Conservation (phyloP, 2,888 invertebrate genomes). For the Biston stratarius region DNA sequence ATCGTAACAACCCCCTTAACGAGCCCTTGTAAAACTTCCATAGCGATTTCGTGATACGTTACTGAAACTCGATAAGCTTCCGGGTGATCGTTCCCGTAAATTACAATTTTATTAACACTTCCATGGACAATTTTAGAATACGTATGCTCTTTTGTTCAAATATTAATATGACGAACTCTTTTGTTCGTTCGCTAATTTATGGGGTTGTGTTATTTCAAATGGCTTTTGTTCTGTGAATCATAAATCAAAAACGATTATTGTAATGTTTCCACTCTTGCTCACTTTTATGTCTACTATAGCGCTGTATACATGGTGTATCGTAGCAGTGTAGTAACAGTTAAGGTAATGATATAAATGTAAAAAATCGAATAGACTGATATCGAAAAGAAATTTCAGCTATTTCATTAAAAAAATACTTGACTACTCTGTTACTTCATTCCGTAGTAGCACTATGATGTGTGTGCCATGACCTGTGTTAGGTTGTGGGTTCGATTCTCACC, state of each 20-base stretch:
- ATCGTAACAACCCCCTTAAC: conserved; percentile 79
- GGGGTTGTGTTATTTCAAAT: conserved; percentile 39
- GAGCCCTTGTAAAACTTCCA: conserved; percentile 81
- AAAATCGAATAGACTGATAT: too few relatives aligned
- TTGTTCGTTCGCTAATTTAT: conserved; percentile 45
- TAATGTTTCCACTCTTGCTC: conserved; percentile 25
- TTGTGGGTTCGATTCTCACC: too few relatives aligned
- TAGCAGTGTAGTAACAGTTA: neutral
- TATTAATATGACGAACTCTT: conserved; percentile 45
- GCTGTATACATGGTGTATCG: neutral
- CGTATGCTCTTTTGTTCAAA: conserved; percentile 37
- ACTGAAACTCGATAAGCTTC: conserved; percentile 71
- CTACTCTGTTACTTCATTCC: too few relatives aligned
- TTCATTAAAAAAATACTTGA: too few relatives aligned
- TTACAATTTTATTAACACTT: conserved; percentile 63
- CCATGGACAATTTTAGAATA: conserved; percentile 42
- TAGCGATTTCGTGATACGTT: conserved; percentile 75
- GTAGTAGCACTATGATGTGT: too few relatives aligned
- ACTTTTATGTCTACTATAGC: conserved; percentile 8
- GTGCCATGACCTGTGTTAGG: too few relatives aligned
- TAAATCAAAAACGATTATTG: conserved; percentile 44
- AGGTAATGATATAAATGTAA: too few relatives aligned
- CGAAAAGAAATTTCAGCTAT: too few relatives aligned
- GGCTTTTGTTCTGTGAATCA: conserved; percentile 38
- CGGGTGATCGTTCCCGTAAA: conserved; percentile 68